Evolutionary conservation across 2,888 invertebrate genomes (phyloP).

Genomic region (Lithophane socia): DNA sequence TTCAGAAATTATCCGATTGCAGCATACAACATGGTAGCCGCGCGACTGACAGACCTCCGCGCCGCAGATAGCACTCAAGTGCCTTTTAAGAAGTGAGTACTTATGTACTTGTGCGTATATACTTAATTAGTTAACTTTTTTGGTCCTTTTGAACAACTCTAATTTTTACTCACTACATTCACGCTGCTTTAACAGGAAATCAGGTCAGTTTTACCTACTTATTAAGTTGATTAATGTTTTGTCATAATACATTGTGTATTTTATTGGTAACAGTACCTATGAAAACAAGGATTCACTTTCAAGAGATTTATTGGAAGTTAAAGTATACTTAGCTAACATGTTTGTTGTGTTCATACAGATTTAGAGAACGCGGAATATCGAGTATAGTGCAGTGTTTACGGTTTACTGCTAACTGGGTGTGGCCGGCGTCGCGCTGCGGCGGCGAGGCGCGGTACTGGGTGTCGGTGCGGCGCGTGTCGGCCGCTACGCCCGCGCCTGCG

Average conservation of each 20-base stretch:
- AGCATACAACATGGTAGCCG: slow-evolving; percentile 99
- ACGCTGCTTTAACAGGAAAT: slow-evolving; percentile 82
- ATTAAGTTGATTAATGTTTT: not conserved
- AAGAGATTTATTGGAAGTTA: not conserved
- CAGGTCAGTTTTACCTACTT: slow-evolving; percentile 80
- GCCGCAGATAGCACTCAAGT: slow-evolving; percentile 98
- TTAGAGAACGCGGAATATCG: slow-evolving; percentile 98
- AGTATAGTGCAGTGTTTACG: slow-evolving; percentile 94
- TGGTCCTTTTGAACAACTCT: slow-evolving; percentile 14
- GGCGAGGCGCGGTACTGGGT: slow-evolving; percentile 79
- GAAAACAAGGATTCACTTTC: not conserved
- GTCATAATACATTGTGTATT: not conserved
- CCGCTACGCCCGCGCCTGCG: slow-evolving; percentile 76
- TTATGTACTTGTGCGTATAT: not conserved
- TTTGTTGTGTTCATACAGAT: slow-evolving; percentile 90
- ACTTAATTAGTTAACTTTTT: not conserved
- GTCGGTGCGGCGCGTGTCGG: slow-evolving; percentile 73
- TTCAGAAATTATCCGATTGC: slow-evolving; percentile 94
- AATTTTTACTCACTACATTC: slow-evolving; percentile 54
- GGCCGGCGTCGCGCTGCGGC: slow-evolving; percentile 93
- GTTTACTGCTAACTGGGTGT: slow-evolving; percentile 93
- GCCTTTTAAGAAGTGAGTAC: slow-evolving; percentile 99
- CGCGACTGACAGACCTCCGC: slow-evolving; percentile 98
- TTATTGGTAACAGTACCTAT: not conserved
- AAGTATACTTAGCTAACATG: slow-evolving; percentile 23